Conservation (phyloP, 2,888 invertebrate genomes). For the Notodonta dromedarius region DNA sequence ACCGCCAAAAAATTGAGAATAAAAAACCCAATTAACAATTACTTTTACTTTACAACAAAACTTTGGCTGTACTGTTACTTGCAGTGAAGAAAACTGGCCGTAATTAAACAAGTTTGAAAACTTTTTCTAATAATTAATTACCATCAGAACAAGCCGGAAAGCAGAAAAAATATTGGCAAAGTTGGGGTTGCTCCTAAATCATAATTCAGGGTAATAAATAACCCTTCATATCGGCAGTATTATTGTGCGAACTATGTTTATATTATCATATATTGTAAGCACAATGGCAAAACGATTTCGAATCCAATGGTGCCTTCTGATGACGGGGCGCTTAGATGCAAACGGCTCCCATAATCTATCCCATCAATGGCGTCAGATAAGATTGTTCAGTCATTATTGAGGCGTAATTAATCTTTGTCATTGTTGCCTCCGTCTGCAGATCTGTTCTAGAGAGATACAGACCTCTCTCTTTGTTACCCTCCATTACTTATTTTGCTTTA, state of each 20-base stretch:
- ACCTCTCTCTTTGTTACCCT: conserved; percentile 46
- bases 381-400: conserved; percentile 69
- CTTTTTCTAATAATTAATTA: conserved; percentile 28
- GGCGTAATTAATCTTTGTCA: conserved; percentile 75
- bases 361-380: conserved; percentile 65
- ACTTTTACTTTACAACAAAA: no score
- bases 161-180: conserved; percentile 31
- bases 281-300: conserved; percentile 32
- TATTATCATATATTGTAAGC: conserved; percentile 33
- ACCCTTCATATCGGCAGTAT: conserved; percentile 21
- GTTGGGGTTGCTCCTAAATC: conserved; percentile 27
- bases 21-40: no score
- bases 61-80: no score
- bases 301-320: conserved; percentile 44
- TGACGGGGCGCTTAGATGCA: conserved; percentile 51
- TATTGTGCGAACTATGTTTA: conserved; percentile 31
- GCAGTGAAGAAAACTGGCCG: no score
- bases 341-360: conserved; percentile 58
- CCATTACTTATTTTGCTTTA: conserved; percentile 41
- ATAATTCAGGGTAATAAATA: conserved; percentile 33
- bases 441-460: conserved; percentile 52
- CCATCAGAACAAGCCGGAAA: conserved; percentile 14
- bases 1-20: no score
- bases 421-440: conserved; percentile 65
- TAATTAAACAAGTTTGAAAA: conserved; percentile 14